These are phyloP conservation scores for Dugesia japonica DNA, from an alignment of 2,888 invertebrate genomes.

Conservation along the genomic window DNA sequence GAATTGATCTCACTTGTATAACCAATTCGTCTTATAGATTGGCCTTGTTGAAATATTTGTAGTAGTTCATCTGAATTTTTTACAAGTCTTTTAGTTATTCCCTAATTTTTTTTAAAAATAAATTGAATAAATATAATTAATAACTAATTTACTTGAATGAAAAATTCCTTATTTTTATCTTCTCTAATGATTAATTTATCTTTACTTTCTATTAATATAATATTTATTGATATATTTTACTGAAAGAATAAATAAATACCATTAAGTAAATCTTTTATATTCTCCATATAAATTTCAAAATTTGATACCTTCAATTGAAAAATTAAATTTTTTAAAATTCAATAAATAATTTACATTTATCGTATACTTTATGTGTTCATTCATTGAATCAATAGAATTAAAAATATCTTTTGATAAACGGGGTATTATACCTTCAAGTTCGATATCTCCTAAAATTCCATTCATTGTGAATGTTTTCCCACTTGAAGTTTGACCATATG, in stretches of 20 bases:
- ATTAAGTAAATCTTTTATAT: conserved; percentile 90
- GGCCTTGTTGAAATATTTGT: conserved; percentile 96
- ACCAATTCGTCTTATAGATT: conserved; percentile 94
- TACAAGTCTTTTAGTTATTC: conserved; percentile 93
- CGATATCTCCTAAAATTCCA: conserved; percentile 50
- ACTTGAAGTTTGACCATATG: background rate
- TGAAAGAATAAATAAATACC: conserved; percentile 53
- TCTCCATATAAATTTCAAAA: conserved; percentile 99
- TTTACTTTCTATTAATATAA: conserved; percentile 60
- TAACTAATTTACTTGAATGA: too few relatives aligned
- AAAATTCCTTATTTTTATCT: conserved; percentile 96
- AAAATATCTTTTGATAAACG: conserved; percentile 98
- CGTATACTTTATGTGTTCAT: conserved; percentile 84
- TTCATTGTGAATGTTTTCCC: conserved; percentile 47
- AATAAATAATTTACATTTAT: background rate
- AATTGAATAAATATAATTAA: too few relatives aligned
- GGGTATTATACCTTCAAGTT: conserved; percentile 67
- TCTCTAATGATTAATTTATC: conserved; percentile 96
- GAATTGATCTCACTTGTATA: conserved; percentile 67
- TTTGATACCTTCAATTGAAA: conserved; percentile 98
- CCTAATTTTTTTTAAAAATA: too few relatives aligned
- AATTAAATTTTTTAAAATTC: too few relatives aligned
- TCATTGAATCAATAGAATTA: conserved; percentile 98
- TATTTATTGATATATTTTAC: background rate
- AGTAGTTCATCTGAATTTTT: conserved; percentile 98